Conservation (phyloP, 2,797 vertebrate species). For the Cichlasoma orientale region DNA sequence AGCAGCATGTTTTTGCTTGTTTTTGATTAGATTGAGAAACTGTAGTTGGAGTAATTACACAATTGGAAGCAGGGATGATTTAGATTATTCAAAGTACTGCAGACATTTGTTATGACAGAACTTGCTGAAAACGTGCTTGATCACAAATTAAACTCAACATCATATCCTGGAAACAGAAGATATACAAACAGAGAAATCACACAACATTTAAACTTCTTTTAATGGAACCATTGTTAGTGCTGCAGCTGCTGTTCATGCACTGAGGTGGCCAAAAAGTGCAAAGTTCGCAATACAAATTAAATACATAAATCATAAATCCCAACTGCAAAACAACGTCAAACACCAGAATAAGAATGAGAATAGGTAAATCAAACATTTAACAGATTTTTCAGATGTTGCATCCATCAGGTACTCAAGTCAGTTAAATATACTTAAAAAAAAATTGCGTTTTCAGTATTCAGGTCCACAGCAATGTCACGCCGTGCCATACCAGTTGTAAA, state of each 20-base stretch:
- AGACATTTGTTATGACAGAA: neutral
- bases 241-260: neutral
- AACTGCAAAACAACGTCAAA: neutral
- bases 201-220: neutral
- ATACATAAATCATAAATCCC: neutral
- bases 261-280: neutral
- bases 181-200: neutral
- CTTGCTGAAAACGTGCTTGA: neutral
- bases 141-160: neutral
- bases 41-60: neutral
- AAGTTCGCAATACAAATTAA: neutral
- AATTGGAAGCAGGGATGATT: neutral
- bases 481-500: neutral
- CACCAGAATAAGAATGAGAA: neutral
- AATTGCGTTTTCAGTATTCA: neutral
- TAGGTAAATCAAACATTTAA: neutral
- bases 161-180: neutral
- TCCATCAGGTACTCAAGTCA: neutral
- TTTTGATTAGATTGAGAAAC: neutral
- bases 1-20: neutral
- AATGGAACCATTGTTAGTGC: neutral
- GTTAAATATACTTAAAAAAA: neutral
- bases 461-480: neutral
- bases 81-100: neutral
- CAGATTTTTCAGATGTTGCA: neutral